Percentiles rank a stretch among this genome's conserved stretches.
These are phyloP conservation scores for Coracias cyanogaster DNA, from an alignment of 2,797 vertebrate genomes.

Conservation along the genomic window DNA sequence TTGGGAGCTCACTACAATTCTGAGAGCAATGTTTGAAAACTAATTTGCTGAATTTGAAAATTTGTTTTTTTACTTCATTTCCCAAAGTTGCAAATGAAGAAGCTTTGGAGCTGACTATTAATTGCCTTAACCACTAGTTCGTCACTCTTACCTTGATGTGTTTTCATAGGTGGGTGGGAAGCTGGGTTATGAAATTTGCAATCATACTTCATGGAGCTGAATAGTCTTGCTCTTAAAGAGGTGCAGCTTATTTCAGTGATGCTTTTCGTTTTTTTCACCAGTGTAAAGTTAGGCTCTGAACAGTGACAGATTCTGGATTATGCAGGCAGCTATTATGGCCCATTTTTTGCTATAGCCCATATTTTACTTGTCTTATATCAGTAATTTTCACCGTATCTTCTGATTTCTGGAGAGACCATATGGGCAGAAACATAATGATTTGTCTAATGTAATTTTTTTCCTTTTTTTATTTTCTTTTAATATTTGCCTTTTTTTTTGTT, in stretches of 20 bases:
- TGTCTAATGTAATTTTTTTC: background rate
- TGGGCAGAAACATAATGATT: background rate
- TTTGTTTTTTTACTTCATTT: background rate
- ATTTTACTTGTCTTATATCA: background rate
- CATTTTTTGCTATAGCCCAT: background rate
- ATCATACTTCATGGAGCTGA: background rate
- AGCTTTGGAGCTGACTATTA: background rate
- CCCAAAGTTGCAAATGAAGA: background rate
- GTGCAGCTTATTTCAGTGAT: background rate
- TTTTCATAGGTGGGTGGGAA: background rate
- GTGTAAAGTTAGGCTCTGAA: background rate
- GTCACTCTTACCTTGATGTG: background rate
- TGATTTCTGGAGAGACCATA: background rate
- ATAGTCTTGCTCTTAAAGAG: background rate
- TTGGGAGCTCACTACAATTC: background rate
- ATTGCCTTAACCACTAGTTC: background rate
- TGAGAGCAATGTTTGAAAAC: background rate
- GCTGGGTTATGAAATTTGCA: background rate
- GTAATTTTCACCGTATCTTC: background rate
- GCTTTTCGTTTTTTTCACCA: background rate
- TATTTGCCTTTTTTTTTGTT: background rate
- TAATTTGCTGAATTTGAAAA: background rate
- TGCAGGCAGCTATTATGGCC: background rate
- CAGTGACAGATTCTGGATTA: background rate
- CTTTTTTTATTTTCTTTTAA: background rate